Evolutionary conservation across 2,888 invertebrate genomes (phyloP).

Genomic region (Drosophila bunnanda): DNA sequence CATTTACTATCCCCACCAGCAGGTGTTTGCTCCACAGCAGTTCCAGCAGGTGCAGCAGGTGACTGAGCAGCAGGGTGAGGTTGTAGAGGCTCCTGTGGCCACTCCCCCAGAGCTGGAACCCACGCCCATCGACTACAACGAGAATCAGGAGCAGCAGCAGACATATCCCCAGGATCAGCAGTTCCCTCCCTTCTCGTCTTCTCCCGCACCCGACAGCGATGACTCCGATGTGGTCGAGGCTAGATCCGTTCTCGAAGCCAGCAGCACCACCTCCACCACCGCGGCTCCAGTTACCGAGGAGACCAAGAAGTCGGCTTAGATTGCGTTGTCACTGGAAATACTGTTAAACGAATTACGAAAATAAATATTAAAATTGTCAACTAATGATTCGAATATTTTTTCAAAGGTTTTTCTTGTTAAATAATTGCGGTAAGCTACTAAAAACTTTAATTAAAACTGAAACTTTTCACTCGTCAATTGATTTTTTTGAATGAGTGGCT

Average conservation of each 20-base stretch:
- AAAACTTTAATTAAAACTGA: neutral
- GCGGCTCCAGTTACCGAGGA: slow-evolving; percentile 64
- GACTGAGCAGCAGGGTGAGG: slow-evolving; percentile 69
- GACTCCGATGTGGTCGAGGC: slow-evolving; percentile 81
- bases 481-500: no score
- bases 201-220: slow-evolving; percentile 48
- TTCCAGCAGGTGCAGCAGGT: slow-evolving; percentile 50
- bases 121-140: slow-evolving; percentile 72
- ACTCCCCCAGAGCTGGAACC: slow-evolving; percentile 68
- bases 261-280: slow-evolving; percentile 59
- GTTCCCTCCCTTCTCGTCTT: slow-evolving; percentile 65
- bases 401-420: neutral
- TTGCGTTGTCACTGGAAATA: slow-evolving; percentile 9
- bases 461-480: no score
- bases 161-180: slow-evolving; percentile 70
- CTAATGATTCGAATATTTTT: neutral
- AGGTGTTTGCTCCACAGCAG: slow-evolving; percentile 48
- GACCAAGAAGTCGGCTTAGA: slow-evolving; percentile 57
- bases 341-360: slow-evolving; percentile 15
- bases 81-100: slow-evolving; percentile 69
- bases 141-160: slow-evolving; percentile 54
- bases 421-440: neutral
- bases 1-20: slow-evolving; percentile 62
- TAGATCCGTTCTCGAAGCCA: slow-evolving; percentile 61
- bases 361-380: slow-evolving; percentile 17